Conservation (phyloP, 2,113 vertebrate genomes). For the Datnioides undecimradiatus region DNA sequence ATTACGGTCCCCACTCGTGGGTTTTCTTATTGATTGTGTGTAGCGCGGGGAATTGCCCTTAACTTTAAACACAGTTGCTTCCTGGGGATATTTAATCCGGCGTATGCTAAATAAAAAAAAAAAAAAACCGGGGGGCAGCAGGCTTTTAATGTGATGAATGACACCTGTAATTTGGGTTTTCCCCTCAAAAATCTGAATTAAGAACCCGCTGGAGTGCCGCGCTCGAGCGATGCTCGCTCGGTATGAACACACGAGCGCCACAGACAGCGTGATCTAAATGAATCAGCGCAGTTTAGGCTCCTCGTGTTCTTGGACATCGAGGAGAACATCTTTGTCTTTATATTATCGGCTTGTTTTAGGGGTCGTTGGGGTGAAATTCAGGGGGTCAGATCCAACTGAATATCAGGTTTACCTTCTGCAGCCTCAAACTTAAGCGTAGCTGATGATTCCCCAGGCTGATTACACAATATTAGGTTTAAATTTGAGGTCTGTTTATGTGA, state of each 20-base stretch:
- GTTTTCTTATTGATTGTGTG: slow-evolving; percentile 75
- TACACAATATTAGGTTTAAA: background rate
- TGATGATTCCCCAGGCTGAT: background rate
- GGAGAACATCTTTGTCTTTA: background rate
- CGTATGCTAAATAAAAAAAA: no score
- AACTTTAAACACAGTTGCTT: slow-evolving; percentile 79
- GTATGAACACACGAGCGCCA: no score
- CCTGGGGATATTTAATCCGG: slow-evolving; percentile 70
- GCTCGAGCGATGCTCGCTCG: no score
- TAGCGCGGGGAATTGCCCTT: slow-evolving; percentile 61
- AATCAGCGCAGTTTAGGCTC: background rate
- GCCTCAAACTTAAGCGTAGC: background rate
- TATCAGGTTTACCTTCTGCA: background rate
- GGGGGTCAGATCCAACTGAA: background rate
- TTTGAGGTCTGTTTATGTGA: no score
- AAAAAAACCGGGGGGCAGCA: background rate
- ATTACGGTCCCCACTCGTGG: slow-evolving; percentile 51
- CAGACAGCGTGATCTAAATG: background rate
- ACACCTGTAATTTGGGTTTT: slow-evolving; percentile 21
- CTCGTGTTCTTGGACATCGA: no score
- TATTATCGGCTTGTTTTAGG: background rate
- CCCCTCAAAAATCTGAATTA: slow-evolving; percentile 1
- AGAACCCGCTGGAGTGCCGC: no score
- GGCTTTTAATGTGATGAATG: slow-evolving; percentile 55
- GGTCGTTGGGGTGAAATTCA: background rate